Evolutionary conservation across 2,113 vertebrate genomes (phyloP), one percentile per base, ranked within the genome.

Genomic region (Camelus dromedarius): DNA sequence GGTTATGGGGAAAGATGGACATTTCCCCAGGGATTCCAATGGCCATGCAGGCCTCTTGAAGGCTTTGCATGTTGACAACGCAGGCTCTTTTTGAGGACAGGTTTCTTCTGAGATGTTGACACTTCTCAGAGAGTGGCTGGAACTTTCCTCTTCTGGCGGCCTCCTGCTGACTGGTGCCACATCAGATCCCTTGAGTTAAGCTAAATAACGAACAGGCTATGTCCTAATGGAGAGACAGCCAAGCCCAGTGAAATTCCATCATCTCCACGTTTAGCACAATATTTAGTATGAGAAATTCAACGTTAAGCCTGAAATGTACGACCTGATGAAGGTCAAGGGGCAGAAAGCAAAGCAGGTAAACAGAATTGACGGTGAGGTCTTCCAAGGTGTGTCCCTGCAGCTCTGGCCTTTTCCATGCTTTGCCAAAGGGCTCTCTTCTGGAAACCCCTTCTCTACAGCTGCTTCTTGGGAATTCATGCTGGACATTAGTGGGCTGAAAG

Each of bases 311-410:
- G 50, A 54, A 56, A n/a, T 12, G 28, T 28, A 19, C 35, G 50
- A 11, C 6, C 1, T 8, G 10, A 50, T 19, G 19, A n/a, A 3
- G 8, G n/a, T 35, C 11, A 32, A 26, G n/a, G 42, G 18, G 3
- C 42, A 12, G 54, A n/a, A 14, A 72, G 89, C 75, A 46, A 38
- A 48, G 52, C 12, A 15, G 30, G 38, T 19, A 35, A 60, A 42
- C 13, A 26, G 46, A 54, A 30, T 3, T 0, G 19, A n/a, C 26
- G 6, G 42, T 10, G n/a, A 35, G 3, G 16, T 26, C 22, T 28
- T 35, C 52, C 20, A 15, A 3, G 54, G 32, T 1, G 18, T 0
- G 18, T 52, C 19, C 1, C 2, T 4, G 56, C n/a, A 30, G 46
- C 5, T 3, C 38, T 19, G 50, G 76, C 28, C 14, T 0, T 0